Evolutionary conservation across 2,888 invertebrate genomes (phyloP).

Genomic region (Graphium colonna): DNA sequence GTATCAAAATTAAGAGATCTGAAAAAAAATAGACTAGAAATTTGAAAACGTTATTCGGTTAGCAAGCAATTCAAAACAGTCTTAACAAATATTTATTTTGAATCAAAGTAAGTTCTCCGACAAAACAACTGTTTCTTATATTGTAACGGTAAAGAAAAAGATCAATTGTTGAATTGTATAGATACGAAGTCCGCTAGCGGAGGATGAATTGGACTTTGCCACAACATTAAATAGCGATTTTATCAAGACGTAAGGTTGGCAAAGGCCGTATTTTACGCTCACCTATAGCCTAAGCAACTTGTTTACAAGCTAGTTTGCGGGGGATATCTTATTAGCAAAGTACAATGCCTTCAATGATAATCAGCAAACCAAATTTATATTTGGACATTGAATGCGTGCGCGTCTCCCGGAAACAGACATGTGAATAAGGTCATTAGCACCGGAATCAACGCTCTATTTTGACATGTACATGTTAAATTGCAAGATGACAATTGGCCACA

Average conservation of each 20-base stretch:
- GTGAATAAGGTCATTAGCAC: conserved; percentile 20
- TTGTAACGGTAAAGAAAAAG: no score
- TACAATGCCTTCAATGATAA: conserved; percentile 11
- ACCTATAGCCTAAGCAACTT: neutral
- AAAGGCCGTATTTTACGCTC: neutral
- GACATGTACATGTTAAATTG: neutral
- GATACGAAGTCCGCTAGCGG: neutral
- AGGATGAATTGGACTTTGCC: neutral
- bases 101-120: no score
- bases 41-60: no score
- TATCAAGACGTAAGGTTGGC: neutral
- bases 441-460: neutral
- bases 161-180: no score
- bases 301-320: neutral
- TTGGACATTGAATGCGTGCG: neutral
- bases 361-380: conserved; percentile 10
- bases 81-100: no score
- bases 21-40: no score
- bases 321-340: neutral
- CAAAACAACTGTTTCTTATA: no score
- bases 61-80: no score
- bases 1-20: no score
- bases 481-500: neutral
- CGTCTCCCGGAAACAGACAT: conserved; percentile 4
- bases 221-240: neutral